Evolutionary conservation across 2,797 vertebrate species (phyloP).

Genomic region (Eulemur coronatus): DNA sequence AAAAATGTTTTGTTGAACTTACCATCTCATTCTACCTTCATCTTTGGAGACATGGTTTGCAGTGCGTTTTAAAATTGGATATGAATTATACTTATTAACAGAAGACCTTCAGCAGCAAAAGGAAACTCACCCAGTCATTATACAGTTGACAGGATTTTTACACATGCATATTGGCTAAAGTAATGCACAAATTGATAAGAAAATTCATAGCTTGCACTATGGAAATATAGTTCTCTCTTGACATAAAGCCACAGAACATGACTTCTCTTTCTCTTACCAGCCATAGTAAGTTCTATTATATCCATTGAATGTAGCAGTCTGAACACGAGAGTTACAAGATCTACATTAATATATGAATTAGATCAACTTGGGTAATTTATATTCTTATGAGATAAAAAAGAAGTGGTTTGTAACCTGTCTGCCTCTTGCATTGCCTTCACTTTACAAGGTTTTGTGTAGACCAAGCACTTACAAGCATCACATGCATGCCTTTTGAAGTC

Average conservation of each 20-base stretch:
- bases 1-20: neutral
- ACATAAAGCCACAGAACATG: neutral
- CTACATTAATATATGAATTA: neutral
- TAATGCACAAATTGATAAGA: neutral
- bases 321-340: neutral
- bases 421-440: neutral
- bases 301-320: neutral
- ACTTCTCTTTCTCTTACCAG: neutral
- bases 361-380: neutral
- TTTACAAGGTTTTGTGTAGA: neutral
- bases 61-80: neutral
- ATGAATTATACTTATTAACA: neutral
- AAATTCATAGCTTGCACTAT: neutral
- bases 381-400: neutral
- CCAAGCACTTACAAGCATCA: rapidly evolving
- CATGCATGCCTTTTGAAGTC: neutral
- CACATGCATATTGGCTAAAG: neutral
- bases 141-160: neutral
- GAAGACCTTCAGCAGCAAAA: neutral
- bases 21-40: neutral
- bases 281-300: neutral
- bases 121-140: neutral
- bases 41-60: neutral
- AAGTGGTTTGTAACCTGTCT: neutral
- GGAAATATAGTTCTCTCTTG: neutral